Conservation (phyloP, 2,888 invertebrate genomes). For the Spodoptera picta region DNA sequence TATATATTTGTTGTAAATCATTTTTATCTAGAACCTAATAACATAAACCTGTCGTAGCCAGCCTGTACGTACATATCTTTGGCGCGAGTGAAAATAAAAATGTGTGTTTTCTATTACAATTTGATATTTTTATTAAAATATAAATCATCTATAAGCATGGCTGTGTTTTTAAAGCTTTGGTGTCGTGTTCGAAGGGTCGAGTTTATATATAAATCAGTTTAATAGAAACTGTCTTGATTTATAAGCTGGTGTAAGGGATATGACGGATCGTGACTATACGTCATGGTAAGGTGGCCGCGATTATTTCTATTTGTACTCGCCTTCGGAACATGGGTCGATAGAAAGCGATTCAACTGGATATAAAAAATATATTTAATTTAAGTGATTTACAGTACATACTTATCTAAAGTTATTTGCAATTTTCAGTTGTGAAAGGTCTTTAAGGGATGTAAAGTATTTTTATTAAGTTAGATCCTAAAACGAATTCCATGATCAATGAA, state of each 20-base stretch:
- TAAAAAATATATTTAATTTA: constrained; percentile 10
- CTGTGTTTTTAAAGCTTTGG: constrained; percentile 19
- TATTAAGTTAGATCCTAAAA: too few species aligned
- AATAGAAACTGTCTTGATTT: constrained; percentile 56
- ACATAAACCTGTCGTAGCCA: constrained; percentile 35
- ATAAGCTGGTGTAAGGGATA: constrained; percentile 53
- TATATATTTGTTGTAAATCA: constrained; percentile 27
- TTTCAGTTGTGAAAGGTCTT: too few species aligned
- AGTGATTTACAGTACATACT: too few species aligned
- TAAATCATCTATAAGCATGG: constrained; percentile 20
- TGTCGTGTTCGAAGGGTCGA: constrained; percentile 43
- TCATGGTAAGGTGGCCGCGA: constrained; percentile 46
- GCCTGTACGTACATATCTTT: not conserved
- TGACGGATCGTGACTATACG: constrained; percentile 65
- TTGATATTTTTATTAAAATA: constrained; percentile 16
- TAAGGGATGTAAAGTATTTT: too few species aligned
- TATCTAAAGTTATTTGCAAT: too few species aligned
- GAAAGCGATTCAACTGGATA: constrained; percentile 28
- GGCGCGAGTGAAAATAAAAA: not conserved
- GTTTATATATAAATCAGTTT: constrained; percentile 61
- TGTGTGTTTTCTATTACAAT: not conserved
- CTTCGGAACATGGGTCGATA: constrained; percentile 25
- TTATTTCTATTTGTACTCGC: constrained; percentile 30
- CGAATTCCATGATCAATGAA: too few species aligned
- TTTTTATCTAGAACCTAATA: constrained; percentile 39